Evolutionary conservation across 2,888 invertebrate species (phyloP).

Genomic region (Bellardia pandia): DNA sequence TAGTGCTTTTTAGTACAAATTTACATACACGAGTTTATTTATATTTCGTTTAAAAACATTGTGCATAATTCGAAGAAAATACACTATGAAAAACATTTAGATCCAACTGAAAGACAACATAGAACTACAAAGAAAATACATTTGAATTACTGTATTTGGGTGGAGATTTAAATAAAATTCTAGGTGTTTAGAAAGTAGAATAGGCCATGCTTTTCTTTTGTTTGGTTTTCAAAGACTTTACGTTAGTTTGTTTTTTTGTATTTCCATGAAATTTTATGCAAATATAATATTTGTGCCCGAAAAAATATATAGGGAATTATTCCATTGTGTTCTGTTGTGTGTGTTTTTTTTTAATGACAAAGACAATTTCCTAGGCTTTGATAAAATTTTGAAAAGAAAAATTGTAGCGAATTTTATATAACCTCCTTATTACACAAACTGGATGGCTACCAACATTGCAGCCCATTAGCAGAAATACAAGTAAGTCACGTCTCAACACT

Average conservation of each 20-base stretch:
- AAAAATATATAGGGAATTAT: neutral
- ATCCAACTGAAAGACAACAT: neutral
- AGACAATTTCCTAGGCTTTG: neutral
- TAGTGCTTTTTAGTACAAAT: conserved; percentile 19
- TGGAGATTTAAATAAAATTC: conserved; percentile 1
- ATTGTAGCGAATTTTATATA: too few relatives aligned
- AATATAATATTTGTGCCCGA: neutral
- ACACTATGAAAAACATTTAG: neutral
- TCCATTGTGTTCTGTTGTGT: neutral
- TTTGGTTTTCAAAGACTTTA: neutral
- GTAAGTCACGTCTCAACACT: too few relatives aligned
- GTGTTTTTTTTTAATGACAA: neutral
- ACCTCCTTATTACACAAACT: too few relatives aligned
- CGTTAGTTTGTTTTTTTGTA: neutral
- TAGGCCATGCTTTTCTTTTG: neutral
- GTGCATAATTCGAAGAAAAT: neutral
- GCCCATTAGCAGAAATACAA: too few relatives aligned
- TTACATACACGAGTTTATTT: conserved; percentile 7
- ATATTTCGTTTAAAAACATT: neutral
- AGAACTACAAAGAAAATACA: neutral
- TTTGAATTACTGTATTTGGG: neutral
- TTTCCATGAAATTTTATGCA: neutral
- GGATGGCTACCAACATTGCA: too few relatives aligned
- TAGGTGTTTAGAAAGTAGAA: neutral
- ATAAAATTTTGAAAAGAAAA: neutral